These are phyloP conservation scores for Upupa epops DNA, from an alignment of 2,113 vertebrate species.

Conservation along the genomic window DNA sequence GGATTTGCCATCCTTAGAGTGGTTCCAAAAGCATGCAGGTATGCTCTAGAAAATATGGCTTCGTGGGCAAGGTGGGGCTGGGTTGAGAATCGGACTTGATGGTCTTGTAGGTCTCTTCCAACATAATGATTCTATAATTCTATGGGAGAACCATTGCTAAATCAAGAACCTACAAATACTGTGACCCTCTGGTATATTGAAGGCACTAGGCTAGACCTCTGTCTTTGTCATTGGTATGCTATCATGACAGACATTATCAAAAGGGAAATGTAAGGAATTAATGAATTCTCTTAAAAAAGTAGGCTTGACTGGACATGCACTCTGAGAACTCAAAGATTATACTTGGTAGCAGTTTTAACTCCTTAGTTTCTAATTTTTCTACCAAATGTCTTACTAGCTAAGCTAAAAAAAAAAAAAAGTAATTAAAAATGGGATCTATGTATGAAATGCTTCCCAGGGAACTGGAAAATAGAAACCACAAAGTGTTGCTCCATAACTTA, in stretches of 20 bases:
- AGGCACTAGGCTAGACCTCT: neutral
- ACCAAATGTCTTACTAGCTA: neutral
- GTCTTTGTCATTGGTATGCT: neutral
- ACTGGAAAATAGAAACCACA: neutral
- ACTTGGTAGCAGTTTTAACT: neutral
- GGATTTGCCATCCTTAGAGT: too few species aligned
- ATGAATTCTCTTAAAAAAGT: neutral
- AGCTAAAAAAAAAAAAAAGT: neutral
- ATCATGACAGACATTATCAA: rapidly evolving
- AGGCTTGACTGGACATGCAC: too few species aligned
- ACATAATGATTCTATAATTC: too few species aligned
- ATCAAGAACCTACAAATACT: neutral
- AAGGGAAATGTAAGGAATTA: neutral
- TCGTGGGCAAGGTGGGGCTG: too few species aligned
- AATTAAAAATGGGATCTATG: neutral
- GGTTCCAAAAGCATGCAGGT: too few species aligned
- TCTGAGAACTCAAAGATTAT: neutral
- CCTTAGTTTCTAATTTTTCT: neutral
- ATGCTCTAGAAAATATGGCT: too few species aligned
- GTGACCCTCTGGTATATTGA: neutral
- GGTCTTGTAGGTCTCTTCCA: too few species aligned
- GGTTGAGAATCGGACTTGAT: too few species aligned
- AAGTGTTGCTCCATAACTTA: neutral
- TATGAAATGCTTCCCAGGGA: neutral
- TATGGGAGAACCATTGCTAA: neutral